A percentile compares a stretch with the other conserved stretches of the same genome.
Conservation (phyloP, 2,113 vertebrate genomes). For the Tichodroma muraria region DNA sequence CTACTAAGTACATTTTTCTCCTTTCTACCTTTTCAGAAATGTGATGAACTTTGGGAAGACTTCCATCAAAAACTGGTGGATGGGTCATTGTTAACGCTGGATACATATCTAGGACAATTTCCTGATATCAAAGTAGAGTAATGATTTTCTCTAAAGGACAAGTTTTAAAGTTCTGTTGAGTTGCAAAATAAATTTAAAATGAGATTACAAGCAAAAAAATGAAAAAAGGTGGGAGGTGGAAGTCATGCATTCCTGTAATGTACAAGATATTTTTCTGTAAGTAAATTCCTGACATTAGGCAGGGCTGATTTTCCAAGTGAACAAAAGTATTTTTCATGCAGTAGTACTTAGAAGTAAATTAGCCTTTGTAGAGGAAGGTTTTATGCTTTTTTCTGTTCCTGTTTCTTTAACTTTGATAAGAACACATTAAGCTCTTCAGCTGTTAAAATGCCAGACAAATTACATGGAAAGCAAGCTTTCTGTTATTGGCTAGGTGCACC, state of each 20-base stretch:
- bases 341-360: not conserved
- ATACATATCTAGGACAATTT: slow-evolving; percentile 91
- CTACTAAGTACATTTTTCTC: not conserved
- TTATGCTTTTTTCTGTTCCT: not conserved
- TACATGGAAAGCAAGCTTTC: not conserved
- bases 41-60: slow-evolving; percentile 95
- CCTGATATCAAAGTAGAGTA: slow-evolving; percentile 92
- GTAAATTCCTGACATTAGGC: not conserved
- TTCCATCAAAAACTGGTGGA: slow-evolving; percentile 97
- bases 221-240: not conserved
- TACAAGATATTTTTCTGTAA: not conserved
- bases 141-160: not conserved
- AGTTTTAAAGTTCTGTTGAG: not conserved
- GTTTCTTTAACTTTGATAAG: not conserved
- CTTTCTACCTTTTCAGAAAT: slow-evolving; percentile 78
- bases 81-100: slow-evolving; percentile 87
- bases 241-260: not conserved
- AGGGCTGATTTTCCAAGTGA: not conserved
- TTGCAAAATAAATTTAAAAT: not conserved
- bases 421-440: not conserved
- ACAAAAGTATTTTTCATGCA: not conserved
- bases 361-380: not conserved
- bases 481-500: not conserved
- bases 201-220: not conserved
- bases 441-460: not conserved